Percentiles rank a stretch among this genome's conserved stretches.
Conservation (phyloP, 2,888 invertebrate species). For the Amaurobius ferox region DNA sequence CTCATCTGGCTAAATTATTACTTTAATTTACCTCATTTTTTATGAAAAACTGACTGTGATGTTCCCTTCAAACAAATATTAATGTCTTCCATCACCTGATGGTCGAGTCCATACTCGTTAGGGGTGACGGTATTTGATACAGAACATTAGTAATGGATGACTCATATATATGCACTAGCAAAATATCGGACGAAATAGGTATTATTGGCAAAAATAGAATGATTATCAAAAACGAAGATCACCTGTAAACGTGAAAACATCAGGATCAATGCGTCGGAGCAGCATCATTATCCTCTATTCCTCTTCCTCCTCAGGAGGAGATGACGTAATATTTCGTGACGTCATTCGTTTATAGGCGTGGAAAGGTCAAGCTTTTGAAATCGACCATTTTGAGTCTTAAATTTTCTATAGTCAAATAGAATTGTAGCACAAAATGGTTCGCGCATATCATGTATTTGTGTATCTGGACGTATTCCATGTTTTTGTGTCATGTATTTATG, state of each 20-base stretch:
- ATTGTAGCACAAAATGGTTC: no score
- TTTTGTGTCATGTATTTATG: no score
- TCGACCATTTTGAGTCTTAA: neutral
- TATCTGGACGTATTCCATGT: no score
- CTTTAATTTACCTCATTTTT: no score
- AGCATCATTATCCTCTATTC: constrained; percentile 32
- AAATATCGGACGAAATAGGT: no score
- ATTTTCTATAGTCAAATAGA: no score
- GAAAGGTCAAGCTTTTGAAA: neutral
- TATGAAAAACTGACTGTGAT: no score
- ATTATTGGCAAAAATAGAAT: neutral
- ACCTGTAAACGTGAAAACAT: constrained; percentile 53
- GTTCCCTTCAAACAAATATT: neutral
- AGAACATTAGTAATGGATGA: neutral
- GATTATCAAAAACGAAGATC: constrained; percentile 2
- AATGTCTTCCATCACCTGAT: neutral
- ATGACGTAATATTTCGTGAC: constrained; percentile 49
- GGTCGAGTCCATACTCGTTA: neutral
- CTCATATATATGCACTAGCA: no score
- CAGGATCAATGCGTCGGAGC: constrained; percentile 37
- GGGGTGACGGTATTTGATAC: neutral
- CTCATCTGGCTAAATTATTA: no score
- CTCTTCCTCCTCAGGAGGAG: constrained; percentile 37
- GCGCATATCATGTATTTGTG: no score
- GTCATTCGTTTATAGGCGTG: constrained; percentile 23